These are phyloP conservation scores for Arctopsyche grandis DNA, from an alignment of 1,140 invertebrate genomes.

Conservation along the genomic window DNA sequence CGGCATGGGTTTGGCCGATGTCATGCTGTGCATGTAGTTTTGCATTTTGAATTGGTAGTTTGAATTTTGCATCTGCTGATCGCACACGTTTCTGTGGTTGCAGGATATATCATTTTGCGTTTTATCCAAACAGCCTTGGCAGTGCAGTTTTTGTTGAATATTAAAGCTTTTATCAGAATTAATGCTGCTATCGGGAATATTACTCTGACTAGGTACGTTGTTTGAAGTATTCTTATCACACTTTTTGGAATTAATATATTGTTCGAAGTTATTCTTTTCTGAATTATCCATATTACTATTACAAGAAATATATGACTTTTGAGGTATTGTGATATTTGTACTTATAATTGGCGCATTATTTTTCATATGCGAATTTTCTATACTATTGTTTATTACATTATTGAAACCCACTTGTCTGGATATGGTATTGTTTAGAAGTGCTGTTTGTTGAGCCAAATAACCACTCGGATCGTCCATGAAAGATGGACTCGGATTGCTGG, in stretches of 20 bases:
- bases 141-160: conserved; percentile 61
- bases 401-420: conserved; percentile 75
- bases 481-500: conserved; percentile 58
- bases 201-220: conserved; percentile 57
- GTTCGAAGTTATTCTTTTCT: conserved; percentile 10
- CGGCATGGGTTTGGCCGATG: conserved; percentile 46
- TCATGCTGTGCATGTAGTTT: conserved; percentile 51
- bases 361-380: conserved; percentile 44
- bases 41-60: conserved; percentile 50
- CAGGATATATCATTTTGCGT: conserved; percentile 43
- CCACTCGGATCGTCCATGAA: conserved; percentile 91
- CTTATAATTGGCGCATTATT: conserved; percentile 43
- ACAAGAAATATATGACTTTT: conserved; percentile 42
- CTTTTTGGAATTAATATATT: conserved; percentile 35
- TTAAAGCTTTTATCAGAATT: conserved; percentile 62
- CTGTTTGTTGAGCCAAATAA: conserved; percentile 87
- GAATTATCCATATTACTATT: conserved; percentile 38
- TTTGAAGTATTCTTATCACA: conserved; percentile 56
- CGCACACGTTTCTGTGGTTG: conserved; percentile 43
- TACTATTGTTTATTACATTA: conserved; percentile 60
- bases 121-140: conserved; percentile 61
- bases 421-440: conserved; percentile 84
- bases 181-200: conserved; percentile 68
- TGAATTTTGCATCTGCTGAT: conserved; percentile 44
- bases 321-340: conserved; percentile 17